Evolutionary conservation across 2,888 invertebrate genomes (phyloP), one percentile per base, ranked within the genome.

Genomic region (Brachyptera putata): DNA sequence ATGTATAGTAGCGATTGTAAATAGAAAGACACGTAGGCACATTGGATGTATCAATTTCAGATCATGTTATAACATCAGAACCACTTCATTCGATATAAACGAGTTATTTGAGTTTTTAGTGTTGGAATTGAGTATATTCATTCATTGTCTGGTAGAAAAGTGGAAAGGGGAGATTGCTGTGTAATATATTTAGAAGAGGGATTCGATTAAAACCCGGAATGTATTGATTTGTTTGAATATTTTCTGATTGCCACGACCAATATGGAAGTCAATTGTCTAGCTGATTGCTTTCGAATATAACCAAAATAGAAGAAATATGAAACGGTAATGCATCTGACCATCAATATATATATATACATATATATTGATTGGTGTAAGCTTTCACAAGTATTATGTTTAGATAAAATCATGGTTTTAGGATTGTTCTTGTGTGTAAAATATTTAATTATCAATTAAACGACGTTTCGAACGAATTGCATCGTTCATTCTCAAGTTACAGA

Each of bases 21-120:
- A 41, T 41, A 7, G 18, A 2, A 41, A 18, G 1, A 41, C 14
- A 2, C 3, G 41, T 41, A 41, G 16, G 2, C 41, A 21, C 18
- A 16, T 41, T 16, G 21, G 41, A 41, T 21, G 41, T 14, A 41
- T 41, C 41, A 41, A 41, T 41, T 41, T 41, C 41, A 41, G 16
- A 41, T 21, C 41, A 11, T 7, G 16, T 41, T 41, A n/a, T 3
- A 14, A 30, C 11, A 11, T 30, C 34, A 30, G 7, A 30, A 11
- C 13, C 39, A 9, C 5, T 16, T 3, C 3, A 41, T 21, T 16
- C 18, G 2, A 3, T 21, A 3, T 14, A 41, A 41, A 41, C 41
- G 41, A n/a, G 41, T 41, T 41, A 41, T 41, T 41, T 41, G 9
- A 41, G 18, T 41, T 41, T 41, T 41, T 21, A 41, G 41, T 41